These are phyloP conservation scores for Polyodon spathula DNA, from an alignment of 2,113 vertebrate species.

Conservation along the genomic window DNA sequence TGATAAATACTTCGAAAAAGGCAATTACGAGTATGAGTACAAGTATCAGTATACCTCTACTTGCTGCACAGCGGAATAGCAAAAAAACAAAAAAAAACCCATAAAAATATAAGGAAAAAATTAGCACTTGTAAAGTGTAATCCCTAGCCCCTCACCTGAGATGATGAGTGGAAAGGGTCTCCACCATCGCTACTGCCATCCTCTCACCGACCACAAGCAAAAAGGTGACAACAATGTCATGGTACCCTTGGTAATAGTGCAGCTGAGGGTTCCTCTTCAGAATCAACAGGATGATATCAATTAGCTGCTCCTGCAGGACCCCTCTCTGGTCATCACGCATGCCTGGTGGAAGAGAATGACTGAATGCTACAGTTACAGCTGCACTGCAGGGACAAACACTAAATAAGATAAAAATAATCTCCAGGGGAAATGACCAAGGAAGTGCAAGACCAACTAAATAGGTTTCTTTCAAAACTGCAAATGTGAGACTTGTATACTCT, in stretches of 20 bases:
- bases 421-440: no score
- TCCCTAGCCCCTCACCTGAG: conserved; percentile 49
- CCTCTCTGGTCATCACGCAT: conserved; percentile 57
- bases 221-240: conserved; percentile 66
- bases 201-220: conserved; percentile 61
- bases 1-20: no score
- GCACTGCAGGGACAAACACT: background rate
- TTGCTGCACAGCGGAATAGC: no score
- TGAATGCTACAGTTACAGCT: background rate
- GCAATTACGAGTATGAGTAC: no score
- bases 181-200: conserved; percentile 57
- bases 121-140: background rate
- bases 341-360: conserved; percentile 32
- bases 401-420: background rate
- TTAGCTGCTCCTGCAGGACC: conserved; percentile 65
- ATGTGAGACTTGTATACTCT: no score
- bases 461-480: no score
- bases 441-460: no score
- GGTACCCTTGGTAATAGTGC: conserved; percentile 76
- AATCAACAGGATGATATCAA: conserved; percentile 60
- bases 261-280: conserved; percentile 57
- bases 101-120: background rate
- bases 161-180: conserved; percentile 64
- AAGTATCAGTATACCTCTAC: no score
- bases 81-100: background rate